phyloP scores from a whole-genome alignment of 2,113 vertebrate genomes.

The Mormyrus lacerda region DNA sequence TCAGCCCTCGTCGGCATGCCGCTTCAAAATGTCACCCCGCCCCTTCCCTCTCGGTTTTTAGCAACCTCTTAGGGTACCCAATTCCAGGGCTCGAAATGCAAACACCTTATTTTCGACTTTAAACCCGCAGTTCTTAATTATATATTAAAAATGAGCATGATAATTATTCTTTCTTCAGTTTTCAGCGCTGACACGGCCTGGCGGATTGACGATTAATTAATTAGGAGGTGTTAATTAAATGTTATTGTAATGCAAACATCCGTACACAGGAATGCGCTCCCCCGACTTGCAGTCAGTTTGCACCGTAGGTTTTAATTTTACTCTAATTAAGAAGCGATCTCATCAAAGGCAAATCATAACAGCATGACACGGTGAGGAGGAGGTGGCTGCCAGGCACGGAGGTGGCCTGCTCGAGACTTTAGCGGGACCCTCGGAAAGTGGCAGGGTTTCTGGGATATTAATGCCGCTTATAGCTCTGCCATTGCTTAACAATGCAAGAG shows the following conservation, averaged over 20 bases:
- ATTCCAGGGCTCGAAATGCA: not conserved
- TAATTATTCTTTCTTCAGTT: not conserved
- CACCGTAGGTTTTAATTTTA: not conserved
- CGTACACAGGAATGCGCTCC: not conserved
- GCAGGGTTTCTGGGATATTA: not conserved
- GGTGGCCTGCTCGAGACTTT: not conserved
- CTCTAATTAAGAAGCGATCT: not conserved
- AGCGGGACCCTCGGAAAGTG: not conserved
- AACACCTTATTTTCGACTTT: not conserved
- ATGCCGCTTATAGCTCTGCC: not conserved
- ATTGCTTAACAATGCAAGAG: not conserved
- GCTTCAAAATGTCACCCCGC: not conserved
- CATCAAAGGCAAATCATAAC: not conserved
- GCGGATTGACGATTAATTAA: not conserved
- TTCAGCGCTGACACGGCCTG: not conserved
- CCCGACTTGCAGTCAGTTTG: not conserved
- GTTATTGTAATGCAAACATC: not conserved
- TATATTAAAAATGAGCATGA: not conserved
- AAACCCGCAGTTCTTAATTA: not conserved
- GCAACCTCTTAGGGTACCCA: not conserved
- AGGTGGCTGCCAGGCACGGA: not conserved
- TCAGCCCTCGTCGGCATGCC: not conserved
- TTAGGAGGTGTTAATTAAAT: not conserved
- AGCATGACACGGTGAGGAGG: not conserved
- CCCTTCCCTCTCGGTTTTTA: not conserved